These are phyloP conservation scores for Nilaparvata lugens DNA, from an alignment of 1,140 invertebrate species.

Conservation along the genomic window DNA sequence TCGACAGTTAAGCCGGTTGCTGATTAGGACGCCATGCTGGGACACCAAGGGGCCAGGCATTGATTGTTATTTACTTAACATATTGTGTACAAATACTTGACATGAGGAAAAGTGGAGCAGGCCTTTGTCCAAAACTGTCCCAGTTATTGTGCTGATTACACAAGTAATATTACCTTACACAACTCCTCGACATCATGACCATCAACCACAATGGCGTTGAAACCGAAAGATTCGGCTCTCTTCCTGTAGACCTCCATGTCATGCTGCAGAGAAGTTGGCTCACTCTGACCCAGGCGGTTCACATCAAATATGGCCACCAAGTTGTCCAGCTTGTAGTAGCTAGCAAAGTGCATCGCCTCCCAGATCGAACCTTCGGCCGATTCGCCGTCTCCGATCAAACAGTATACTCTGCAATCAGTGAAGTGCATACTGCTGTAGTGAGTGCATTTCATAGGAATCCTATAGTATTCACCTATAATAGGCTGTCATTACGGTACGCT, in stretches of 20 bases:
- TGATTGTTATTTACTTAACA: too few species aligned
- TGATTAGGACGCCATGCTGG: too few species aligned
- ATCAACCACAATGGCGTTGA: conserved; percentile 88
- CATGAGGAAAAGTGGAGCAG: too few species aligned
- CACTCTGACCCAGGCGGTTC: conserved; percentile 94
- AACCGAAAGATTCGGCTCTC: conserved; percentile 85
- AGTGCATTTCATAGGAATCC: too few species aligned
- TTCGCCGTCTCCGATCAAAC: conserved; percentile 95
- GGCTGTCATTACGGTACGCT: too few species aligned
- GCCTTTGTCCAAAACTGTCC: too few species aligned
- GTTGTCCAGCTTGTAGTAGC: conserved; percentile 93
- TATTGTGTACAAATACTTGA: too few species aligned
- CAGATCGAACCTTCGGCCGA: conserved; percentile 96
- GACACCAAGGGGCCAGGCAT: too few species aligned
- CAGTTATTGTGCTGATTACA: too few species aligned
- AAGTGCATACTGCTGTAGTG: too few species aligned
- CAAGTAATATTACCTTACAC: conserved; percentile 52
- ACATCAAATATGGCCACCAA: conserved; percentile 95
- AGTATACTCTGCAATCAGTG: conserved; percentile 83
- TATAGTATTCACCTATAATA: too few species aligned
- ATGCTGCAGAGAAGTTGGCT: conserved; percentile 87
- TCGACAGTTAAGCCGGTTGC: too few species aligned
- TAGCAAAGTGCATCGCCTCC: conserved; percentile 94
- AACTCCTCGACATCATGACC: conserved; percentile 92
- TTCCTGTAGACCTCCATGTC: conserved; percentile 83